A percentile compares a stretch with the other conserved stretches of the same genome.
phyloP scores from a whole-genome alignment of 2,888 invertebrate species.

The Drosophila acutilabella region DNA sequence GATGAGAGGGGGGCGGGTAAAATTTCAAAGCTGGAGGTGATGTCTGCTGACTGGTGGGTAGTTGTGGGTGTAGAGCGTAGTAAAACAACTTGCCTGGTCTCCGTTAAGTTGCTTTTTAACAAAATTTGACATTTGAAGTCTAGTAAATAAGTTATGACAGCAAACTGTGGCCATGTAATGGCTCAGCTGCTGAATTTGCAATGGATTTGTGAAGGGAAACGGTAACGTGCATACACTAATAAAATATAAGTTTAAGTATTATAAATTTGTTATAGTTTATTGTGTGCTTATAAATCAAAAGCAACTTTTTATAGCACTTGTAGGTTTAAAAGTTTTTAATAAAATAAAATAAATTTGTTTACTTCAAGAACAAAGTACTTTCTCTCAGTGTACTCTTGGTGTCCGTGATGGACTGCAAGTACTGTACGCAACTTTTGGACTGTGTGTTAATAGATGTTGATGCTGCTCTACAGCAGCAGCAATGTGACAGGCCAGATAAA shows the following conservation, averaged over 20 bases:
- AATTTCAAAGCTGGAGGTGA: too few species aligned
- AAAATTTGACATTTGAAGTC: conserved; percentile 75
- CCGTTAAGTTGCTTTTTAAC: conserved; percentile 60
- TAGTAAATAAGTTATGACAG: conserved; percentile 75
- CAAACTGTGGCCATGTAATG: conserved; percentile 52
- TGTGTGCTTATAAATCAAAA: too few species aligned
- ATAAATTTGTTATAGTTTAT: too few species aligned
- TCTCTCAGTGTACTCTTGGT: not conserved
- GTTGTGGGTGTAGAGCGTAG: too few species aligned
- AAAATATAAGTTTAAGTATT: not conserved
- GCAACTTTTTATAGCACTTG: too few species aligned
- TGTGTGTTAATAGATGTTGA: conserved; percentile 45
- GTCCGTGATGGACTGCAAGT: not conserved
- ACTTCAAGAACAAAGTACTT: not conserved
- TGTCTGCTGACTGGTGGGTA: too few species aligned
- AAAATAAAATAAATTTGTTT: too few species aligned
- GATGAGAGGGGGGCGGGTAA: too few species aligned
- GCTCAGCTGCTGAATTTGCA: conserved; percentile 39
- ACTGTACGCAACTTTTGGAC: not conserved
- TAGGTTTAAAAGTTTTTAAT: too few species aligned
- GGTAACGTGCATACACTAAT: conserved; percentile 11
- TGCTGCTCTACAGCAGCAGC: conserved; percentile 7
- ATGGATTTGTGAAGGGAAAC: conserved; percentile 5
- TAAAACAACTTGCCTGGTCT: conserved; percentile 4
- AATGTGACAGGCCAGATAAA: not conserved